A percentile compares a stretch with the other conserved stretches of the same genome.
phyloP scores from a whole-genome alignment of 2,113 vertebrate species.

The Oceanites oceanicus region DNA sequence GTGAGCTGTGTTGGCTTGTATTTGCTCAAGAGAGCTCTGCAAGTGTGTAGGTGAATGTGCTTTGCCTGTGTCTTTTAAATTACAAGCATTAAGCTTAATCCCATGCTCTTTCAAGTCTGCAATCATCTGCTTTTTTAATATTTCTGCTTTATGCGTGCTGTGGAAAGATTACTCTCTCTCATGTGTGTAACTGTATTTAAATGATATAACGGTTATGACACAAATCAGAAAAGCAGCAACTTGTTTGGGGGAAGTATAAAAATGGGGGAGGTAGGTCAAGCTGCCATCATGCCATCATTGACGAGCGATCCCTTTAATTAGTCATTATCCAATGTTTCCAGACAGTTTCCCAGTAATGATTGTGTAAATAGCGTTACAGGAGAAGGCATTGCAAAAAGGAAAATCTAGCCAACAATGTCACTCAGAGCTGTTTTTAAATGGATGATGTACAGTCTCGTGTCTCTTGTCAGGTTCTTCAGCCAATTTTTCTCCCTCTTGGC shows the following conservation, averaged over 20 bases:
- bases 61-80: slow-evolving; percentile 28
- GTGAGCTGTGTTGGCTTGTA: background rate
- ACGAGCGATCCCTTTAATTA: slow-evolving; percentile 6
- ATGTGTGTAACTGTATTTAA: background rate
- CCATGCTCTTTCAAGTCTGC: slow-evolving; percentile 31
- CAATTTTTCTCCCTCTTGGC: background rate
- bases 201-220: background rate
- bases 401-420: background rate
- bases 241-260: background rate
- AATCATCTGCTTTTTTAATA: slow-evolving; percentile 49
- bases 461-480: background rate
- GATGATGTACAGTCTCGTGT: background rate
- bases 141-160: background rate
- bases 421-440: background rate
- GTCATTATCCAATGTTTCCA: background rate
- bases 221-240: background rate
- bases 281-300: background rate
- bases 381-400: background rate
- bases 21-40: background rate
- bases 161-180: slow-evolving; percentile 1
- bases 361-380: background rate
- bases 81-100: slow-evolving; percentile 17
- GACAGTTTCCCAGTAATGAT: background rate
- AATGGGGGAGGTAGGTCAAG: slow-evolving; percentile 3
- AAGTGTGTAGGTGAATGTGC: background rate